phyloP scores from a whole-genome alignment of 2,113 vertebrate species.

The Vanacampus margaritifer region DNA sequence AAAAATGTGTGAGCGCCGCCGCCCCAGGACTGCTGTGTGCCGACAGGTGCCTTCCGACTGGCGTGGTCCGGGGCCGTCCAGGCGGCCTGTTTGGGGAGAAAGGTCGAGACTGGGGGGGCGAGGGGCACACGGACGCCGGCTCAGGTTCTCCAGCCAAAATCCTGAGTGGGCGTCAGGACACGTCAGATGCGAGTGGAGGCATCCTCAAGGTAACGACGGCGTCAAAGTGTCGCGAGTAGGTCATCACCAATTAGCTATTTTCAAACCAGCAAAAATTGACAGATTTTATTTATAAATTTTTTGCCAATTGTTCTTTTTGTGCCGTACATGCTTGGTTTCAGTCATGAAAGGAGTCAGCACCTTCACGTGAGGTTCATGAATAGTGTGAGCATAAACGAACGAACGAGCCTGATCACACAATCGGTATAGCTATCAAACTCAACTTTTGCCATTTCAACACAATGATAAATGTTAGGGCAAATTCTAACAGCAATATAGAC shows the following conservation, averaged over 20 bases:
- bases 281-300: no score
- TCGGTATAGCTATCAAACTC: no score
- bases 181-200: constrained; percentile 61
- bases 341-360: no score
- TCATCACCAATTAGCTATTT: background rate
- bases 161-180: constrained; percentile 59
- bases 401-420: no score
- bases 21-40: constrained; percentile 82
- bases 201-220: constrained; percentile 67
- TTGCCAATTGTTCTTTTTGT: no score
- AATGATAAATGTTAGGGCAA: no score
- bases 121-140: constrained; percentile 63
- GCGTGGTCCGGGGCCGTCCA: constrained; percentile 67
- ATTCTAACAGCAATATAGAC: no score
- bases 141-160: constrained; percentile 42
- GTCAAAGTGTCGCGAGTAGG: background rate
- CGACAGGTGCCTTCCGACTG: constrained; percentile 82
- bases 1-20: constrained; percentile 76
- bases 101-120: constrained; percentile 63
- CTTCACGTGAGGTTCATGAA: no score
- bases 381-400: no score
- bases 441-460: no score
- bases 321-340: no score
- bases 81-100: constrained; percentile 77
- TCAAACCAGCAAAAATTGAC: no score